phyloP scores from a whole-genome alignment of 1,140 invertebrate genomes.

The Solen grandis region DNA sequence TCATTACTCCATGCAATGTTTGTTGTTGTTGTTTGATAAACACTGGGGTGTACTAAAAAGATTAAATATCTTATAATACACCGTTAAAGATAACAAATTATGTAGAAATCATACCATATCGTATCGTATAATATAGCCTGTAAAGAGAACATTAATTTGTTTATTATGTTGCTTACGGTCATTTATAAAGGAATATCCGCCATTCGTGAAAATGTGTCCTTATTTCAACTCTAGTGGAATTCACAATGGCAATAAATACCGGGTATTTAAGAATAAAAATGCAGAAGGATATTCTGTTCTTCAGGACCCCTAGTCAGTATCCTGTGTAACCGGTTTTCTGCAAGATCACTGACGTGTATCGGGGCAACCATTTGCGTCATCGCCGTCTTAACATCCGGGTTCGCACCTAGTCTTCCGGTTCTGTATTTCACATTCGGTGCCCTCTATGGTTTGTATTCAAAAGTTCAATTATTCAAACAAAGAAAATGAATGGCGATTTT shows the following conservation, averaged over 20 bases:
- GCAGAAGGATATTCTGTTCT: slow-evolving; percentile 8
- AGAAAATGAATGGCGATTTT: too few species aligned
- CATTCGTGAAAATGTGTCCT: background rate
- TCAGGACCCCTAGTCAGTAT: slow-evolving; percentile 95
- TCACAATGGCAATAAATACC: background rate
- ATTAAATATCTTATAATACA: too few species aligned
- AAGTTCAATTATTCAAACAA: too few species aligned
- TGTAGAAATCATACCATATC: too few species aligned
- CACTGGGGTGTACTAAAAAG: too few species aligned
- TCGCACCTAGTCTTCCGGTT: slow-evolving; percentile 87
- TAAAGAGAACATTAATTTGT: too few species aligned
- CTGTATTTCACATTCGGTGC: slow-evolving; percentile 92
- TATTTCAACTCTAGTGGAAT: background rate
- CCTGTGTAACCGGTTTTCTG: slow-evolving; percentile 91
- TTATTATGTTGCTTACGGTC: background rate
- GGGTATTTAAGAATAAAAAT: background rate
- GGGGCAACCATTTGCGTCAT: slow-evolving; percentile 88
- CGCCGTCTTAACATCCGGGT: slow-evolving; percentile 90
- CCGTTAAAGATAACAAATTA: too few species aligned
- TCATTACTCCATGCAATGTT: too few species aligned
- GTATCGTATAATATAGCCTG: too few species aligned
- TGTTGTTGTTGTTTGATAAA: too few species aligned
- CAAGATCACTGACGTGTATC: slow-evolving; percentile 90
- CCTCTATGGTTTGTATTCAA: slow-evolving; percentile 92
- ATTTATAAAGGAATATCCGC: background rate